Conservation (phyloP, 2,797 vertebrate genomes). For the Emys orbicularis region DNA sequence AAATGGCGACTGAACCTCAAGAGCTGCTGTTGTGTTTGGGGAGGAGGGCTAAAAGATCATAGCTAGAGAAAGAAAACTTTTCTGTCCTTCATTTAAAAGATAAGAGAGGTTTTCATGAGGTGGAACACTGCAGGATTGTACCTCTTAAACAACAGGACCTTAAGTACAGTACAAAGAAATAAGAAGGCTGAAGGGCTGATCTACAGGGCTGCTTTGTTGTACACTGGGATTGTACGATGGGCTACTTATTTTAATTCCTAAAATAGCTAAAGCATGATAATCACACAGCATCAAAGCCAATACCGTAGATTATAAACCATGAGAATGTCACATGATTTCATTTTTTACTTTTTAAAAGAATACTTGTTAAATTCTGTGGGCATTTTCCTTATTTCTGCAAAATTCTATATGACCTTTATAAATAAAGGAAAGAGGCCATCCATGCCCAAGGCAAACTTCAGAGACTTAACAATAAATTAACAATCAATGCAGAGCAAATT, state of each 20-base stretch:
- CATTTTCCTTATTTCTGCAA: neutral
- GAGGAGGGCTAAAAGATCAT: neutral
- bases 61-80: neutral
- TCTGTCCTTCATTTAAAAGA: neutral
- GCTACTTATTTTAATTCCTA: neutral
- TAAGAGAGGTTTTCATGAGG: neutral
- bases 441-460: neutral
- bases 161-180: neutral
- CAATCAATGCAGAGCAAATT: constrained; percentile 7
- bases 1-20: neutral
- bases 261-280: neutral
- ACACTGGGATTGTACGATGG: neutral
- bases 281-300: neutral
- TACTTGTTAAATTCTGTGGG: neutral
- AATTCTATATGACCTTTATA: neutral
- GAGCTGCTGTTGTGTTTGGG: neutral
- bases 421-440: neutral
- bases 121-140: neutral
- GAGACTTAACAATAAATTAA: neutral
- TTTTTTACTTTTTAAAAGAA: neutral
- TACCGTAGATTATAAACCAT: neutral
- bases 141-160: neutral
- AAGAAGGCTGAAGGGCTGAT: neutral
- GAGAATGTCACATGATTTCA: neutral
- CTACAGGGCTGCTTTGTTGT: neutral